phyloP scores from a whole-genome alignment of 2,888 invertebrate species.

The Agriopis leucophaearia region DNA sequence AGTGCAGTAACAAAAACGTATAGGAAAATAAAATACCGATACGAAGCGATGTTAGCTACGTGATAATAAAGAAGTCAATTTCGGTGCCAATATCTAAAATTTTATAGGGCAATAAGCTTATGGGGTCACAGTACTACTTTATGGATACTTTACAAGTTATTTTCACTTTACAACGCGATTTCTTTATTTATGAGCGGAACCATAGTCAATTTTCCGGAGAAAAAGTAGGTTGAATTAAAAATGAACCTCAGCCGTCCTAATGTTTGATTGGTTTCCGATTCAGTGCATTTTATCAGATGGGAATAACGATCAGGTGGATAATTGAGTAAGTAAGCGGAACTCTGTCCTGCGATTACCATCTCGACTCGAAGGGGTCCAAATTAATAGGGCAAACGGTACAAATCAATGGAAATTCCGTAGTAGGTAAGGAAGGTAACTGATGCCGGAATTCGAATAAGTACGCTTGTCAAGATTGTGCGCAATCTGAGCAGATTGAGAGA shows the following conservation, averaged over 20 bases:
- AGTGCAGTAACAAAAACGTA: constrained; percentile 8
- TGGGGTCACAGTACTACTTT: constrained; percentile 33
- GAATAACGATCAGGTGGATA: constrained; percentile 24
- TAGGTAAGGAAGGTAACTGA: constrained; percentile 37
- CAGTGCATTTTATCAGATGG: constrained; percentile 24
- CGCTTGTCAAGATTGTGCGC: constrained; percentile 41
- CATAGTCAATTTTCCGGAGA: constrained; percentile 11
- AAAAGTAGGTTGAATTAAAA: constrained; percentile 12
- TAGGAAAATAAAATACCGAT: constrained; percentile 26
- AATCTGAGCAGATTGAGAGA: constrained; percentile 44
- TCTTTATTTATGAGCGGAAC: constrained; percentile 21
- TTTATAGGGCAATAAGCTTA: constrained; percentile 37
- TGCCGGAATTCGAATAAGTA: constrained; percentile 41
- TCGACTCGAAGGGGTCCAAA: constrained; percentile 33
- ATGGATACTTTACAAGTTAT: constrained; percentile 37
- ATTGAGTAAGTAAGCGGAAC: constrained; percentile 28
- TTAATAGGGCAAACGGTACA: constrained; percentile 35
- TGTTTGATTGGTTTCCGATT: constrained; percentile 26
- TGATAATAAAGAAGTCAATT: constrained; percentile 37
- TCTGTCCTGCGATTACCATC: constrained; percentile 19
- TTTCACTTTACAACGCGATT: constrained; percentile 34
- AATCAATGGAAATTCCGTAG: constrained; percentile 38
- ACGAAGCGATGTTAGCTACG: constrained; percentile 22
- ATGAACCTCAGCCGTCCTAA: constrained; percentile 11
- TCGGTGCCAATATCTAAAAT: constrained; percentile 32